phyloP scores from a whole-genome alignment of 2,113 vertebrate genomes.

The Corynorhinus townsendii region DNA sequence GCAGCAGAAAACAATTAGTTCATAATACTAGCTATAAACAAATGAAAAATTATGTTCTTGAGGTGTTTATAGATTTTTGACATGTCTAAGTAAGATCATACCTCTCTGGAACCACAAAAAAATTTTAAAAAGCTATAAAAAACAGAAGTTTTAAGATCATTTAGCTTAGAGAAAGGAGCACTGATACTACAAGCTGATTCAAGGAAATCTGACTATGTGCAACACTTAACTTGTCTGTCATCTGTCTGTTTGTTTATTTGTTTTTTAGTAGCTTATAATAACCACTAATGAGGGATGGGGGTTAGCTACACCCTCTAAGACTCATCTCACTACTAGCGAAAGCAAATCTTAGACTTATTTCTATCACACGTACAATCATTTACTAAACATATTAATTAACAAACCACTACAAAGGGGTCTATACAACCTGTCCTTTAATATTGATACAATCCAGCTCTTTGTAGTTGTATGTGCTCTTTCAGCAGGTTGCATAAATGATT shows the following conservation, averaged over 20 bases:
- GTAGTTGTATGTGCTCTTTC: background rate
- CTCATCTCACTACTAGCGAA: background rate
- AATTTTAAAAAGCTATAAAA: background rate
- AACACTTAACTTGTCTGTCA: background rate
- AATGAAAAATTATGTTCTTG: background rate
- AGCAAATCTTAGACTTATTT: conserved; percentile 8
- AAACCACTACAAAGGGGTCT: background rate
- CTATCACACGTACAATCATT: background rate
- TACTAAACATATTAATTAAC: background rate
- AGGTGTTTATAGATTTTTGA: background rate
- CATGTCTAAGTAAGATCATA: background rate
- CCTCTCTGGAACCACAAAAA: background rate
- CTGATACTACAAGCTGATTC: background rate
- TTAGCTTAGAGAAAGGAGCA: background rate
- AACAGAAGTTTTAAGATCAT: background rate
- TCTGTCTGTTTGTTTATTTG: background rate
- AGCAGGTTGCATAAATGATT: background rate
- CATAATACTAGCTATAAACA: background rate
- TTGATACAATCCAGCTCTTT: background rate
- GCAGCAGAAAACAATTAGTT: background rate
- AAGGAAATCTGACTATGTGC: background rate
- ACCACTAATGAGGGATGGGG: background rate
- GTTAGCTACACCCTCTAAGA: background rate
- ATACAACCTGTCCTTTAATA: background rate
- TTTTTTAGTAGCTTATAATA: background rate